Evolutionary conservation across 1,140 invertebrate genomes (phyloP), one percentile per base, ranked within the genome.

Genomic region (Phymastichus coffea): DNA sequence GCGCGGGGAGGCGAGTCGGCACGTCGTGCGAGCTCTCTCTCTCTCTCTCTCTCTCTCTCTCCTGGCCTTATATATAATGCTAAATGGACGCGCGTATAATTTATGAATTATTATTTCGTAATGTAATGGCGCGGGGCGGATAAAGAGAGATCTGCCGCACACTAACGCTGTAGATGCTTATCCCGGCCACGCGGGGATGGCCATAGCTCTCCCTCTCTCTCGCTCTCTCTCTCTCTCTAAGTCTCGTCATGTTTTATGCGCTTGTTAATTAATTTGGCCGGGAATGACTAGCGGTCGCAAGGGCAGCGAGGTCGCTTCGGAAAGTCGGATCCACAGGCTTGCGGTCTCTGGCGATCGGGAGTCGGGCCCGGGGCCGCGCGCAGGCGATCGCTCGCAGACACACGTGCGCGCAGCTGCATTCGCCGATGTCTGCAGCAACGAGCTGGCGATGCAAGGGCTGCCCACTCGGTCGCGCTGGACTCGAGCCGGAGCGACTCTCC

Each of bases 31-130:
- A n/a, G n/a, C 15, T 49, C 20, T 28, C 17, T 33, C 26, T 4
- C 14, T 14, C 4, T 37, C 1, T 17, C 9, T 14, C 9, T 37
- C 28, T 49, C 33, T 47, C 12, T 20, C 15, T 22, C 25, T n/a
- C 22, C 17, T 28, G 12, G 23, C 23, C 35, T 2, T 19, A 4
- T 57, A 38, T 23, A 23, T 49, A 57, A 41, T 37, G 66, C 70
- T 70, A 71, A 73, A 68, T 69, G 68, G 67, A 68, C 66, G 63
- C 68, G 66, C 64, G 67, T 71, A 74, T 74, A 73, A 75, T 75
- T 74, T 73, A 75, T 74, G 72, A 75, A 74, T 75, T 75, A 75
- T 75, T 73, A 74, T 74, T 75, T 72, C 69, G 70, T 70, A 67
- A 66, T 67, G 68, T 72, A 72, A 71, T 75, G 70, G 73, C 61